Percentiles rank a stretch among this genome's conserved stretches.
Evolutionary conservation across 30 jellyfish, hydroid and myxozoan species (phyloP).

Genomic region (Hydractinia symbiolongicarpus): DNA sequence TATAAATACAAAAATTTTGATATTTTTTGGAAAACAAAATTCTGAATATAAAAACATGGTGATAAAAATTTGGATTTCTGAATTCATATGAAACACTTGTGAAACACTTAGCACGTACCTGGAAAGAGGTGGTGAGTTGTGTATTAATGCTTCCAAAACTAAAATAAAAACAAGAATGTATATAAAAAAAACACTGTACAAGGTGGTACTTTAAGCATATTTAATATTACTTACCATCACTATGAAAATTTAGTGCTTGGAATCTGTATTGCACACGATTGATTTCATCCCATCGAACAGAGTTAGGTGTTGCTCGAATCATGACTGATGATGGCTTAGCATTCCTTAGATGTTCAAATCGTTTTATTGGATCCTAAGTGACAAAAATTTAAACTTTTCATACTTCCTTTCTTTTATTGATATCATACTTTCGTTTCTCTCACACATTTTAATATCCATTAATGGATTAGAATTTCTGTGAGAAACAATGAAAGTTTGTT

Average conservation of each 20-base stretch:
- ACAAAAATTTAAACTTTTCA: background rate
- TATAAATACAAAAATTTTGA: no score
- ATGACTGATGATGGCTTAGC: slow-evolving; percentile 28
- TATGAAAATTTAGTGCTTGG: slow-evolving; percentile 78
- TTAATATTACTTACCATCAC: slow-evolving; percentile 63
- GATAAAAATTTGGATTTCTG: no score
- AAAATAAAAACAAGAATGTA: background rate
- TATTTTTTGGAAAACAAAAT: no score
- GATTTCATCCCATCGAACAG: slow-evolving; percentile 94
- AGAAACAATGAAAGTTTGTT: no score
- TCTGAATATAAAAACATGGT: no score
- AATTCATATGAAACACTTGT: no score
- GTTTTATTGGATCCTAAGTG: slow-evolving; percentile 12
- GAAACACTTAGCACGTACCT: slow-evolving; percentile 20
- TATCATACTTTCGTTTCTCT: no score
- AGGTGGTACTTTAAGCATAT: background rate
- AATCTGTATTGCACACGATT: slow-evolving; percentile 80
- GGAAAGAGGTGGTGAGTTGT: slow-evolving; percentile 60
- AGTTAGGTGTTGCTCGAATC: slow-evolving; percentile 93
- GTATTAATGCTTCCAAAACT: slow-evolving; percentile 65
- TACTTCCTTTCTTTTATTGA: no score
- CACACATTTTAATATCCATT: no score
- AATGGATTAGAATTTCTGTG: no score
- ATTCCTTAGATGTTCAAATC: slow-evolving; percentile 19
- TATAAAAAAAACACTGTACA: background rate